Evolutionary conservation across 2,797 vertebrate genomes (phyloP).

Genomic region (Mico argentatus): DNA sequence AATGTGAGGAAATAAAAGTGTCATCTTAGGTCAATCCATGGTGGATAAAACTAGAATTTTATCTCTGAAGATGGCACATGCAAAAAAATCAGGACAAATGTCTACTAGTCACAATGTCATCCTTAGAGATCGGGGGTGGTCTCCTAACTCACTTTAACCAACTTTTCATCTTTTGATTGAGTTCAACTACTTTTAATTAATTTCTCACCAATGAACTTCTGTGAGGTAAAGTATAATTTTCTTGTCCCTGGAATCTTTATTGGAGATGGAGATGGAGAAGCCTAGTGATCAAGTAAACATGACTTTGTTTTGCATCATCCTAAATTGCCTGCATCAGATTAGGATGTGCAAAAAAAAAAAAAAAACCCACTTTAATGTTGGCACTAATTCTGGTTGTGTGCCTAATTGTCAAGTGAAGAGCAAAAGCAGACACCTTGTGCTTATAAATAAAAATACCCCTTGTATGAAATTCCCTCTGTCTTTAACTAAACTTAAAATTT

Average conservation of each 20-base stretch:
- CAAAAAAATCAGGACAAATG: neutral
- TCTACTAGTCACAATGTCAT: neutral
- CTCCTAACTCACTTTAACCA: neutral
- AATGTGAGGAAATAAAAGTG: neutral
- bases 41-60: neutral
- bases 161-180: neutral
- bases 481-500: neutral
- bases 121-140: neutral
- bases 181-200: neutral
- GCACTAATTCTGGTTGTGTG: neutral
- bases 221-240: constrained; percentile 4
- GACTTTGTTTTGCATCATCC: neutral
- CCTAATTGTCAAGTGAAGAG: neutral
- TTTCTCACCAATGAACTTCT: neutral
- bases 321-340: neutral
- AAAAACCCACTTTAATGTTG: neutral
- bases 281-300: neutral
- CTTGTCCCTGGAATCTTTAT: neutral
- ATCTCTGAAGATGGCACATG: neutral
- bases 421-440: neutral
- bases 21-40: too few relatives aligned
- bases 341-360: neutral
- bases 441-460: neutral
- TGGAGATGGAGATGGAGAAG: neutral
- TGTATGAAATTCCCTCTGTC: neutral